Evolutionary conservation across 1,140 invertebrate genomes (phyloP), one percentile per base, ranked within the genome.

Genomic region (Drosophila lacteicornis): DNA sequence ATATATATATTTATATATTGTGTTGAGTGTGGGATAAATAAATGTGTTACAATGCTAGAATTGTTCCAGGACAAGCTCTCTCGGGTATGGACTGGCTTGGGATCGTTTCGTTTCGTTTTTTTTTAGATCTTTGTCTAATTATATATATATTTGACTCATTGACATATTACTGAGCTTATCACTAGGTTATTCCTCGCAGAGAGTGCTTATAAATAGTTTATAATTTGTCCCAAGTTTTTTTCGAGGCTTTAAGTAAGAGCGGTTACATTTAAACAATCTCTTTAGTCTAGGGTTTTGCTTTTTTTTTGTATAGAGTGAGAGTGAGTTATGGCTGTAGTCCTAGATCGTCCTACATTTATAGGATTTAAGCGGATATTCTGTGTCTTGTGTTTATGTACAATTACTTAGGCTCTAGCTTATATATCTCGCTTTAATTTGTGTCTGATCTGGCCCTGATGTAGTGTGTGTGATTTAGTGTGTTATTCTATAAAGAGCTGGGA

Each of bases 211-310:
- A 33, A 33, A 25, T 17, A 58, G 3, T 1, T 9, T 50, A 30
- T 8, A 53, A 13, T 42, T 15, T 42, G 38, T 19, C 12, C n/a
- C 15, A 38, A 38, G 2, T 47, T 33, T 47, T 33, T 47, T 47
- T 63, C 42, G 19, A 63, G 43, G 63, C 19, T 12, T 38, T 47
- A 19, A 19, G 30, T 62, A 63, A 61, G 17, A 62, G 42, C 57
- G 43, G 12, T 19, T 42, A 49, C 42, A 49, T 43, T 69, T 60
- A 56, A 75, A 63, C 71, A 74, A 75, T 75, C 59, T 61, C 60
- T 49, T 56, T 74, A 75, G 30, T 13, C 62, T 68, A 68, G 19
- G 40, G 49, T 27, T 11, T 33, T 19, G 53, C 50, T 36, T n/a
- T n/a, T 33, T 9, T 33, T 33, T 8, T 19, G n/a, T 33, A 33